Evolutionary conservation across 2,888 invertebrate species (phyloP).

Genomic region (Orthosia gothica): DNA sequence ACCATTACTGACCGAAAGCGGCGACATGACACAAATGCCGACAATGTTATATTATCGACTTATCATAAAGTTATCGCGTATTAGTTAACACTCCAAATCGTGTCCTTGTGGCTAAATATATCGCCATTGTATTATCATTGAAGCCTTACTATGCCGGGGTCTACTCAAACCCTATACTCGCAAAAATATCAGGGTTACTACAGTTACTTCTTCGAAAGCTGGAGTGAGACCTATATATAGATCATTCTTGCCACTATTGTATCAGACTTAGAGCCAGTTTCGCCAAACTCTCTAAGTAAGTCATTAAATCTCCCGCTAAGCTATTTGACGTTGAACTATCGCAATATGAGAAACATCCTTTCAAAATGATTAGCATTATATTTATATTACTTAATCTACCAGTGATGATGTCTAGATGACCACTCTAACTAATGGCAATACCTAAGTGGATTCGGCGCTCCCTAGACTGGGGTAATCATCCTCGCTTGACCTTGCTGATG

Average conservation of each 20-base stretch:
- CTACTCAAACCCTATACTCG: background rate
- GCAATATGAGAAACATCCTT: too few relatives aligned
- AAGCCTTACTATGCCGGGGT: slow-evolving; percentile 4
- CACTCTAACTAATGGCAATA: background rate
- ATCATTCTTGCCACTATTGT: background rate
- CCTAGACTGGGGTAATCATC: background rate
- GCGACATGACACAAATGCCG: slow-evolving; percentile 23
- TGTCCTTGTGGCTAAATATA: slow-evolving; percentile 45
- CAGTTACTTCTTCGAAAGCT: too few relatives aligned
- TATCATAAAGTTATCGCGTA: slow-evolving; percentile 42
- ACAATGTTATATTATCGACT: slow-evolving; percentile 28
- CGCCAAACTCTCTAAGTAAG: too few relatives aligned
- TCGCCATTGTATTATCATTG: slow-evolving; percentile 3
- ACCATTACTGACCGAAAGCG: slow-evolving; percentile 40
- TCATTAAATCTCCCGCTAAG: too few relatives aligned
- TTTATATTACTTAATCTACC: too few relatives aligned
- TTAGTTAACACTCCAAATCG: slow-evolving; percentile 27
- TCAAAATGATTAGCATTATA: background rate
- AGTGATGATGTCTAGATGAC: background rate
- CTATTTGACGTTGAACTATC: too few relatives aligned
- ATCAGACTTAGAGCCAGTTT: background rate
- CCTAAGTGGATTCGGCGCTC: background rate
- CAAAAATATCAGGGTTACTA: background rate
- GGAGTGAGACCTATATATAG: background rate
- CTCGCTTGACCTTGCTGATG: background rate